These are phyloP conservation scores for Macrobrachium nipponense DNA, from an alignment of 1,140 invertebrate genomes.

Conservation along the genomic window DNA sequence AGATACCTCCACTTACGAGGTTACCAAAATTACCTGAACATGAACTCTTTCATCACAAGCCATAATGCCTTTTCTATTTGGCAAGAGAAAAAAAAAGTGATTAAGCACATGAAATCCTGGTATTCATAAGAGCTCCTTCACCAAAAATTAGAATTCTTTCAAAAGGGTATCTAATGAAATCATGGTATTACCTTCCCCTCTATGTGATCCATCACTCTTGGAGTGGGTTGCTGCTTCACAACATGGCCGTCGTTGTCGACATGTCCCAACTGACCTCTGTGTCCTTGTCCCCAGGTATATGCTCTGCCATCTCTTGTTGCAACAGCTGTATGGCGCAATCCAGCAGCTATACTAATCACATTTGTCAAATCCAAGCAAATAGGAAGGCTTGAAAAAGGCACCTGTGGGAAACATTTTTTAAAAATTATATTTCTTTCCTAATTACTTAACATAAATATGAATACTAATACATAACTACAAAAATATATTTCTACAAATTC, in stretches of 20 bases:
- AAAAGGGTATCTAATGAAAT: background rate
- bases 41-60: too few relatives aligned
- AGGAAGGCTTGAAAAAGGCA: slow-evolving; percentile 63
- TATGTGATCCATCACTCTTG: slow-evolving; percentile 55
- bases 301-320: slow-evolving; percentile 74
- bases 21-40: too few relatives aligned
- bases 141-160: background rate
- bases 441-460: background rate
- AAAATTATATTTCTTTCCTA: background rate
- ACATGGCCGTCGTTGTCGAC: slow-evolving; percentile 67
- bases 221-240: slow-evolving; percentile 54
- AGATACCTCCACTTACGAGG: too few relatives aligned
- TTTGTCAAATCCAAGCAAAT: slow-evolving; percentile 62
- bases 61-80: too few relatives aligned
- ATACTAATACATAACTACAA: background rate
- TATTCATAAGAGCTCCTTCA: background rate
- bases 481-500: background rate
- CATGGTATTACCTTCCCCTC: slow-evolving; percentile 46
- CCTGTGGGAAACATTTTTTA: slow-evolving; percentile 25
- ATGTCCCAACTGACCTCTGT: slow-evolving; percentile 76
- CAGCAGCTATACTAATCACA: slow-evolving; percentile 71
- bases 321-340: slow-evolving; percentile 78
- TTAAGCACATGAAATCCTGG: too few relatives aligned
- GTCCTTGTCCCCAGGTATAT: slow-evolving; percentile 75
- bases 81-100: too few relatives aligned